phyloP scores from a whole-genome alignment of 2,797 vertebrate genomes.

The Rhinoraja longicauda region DNA sequence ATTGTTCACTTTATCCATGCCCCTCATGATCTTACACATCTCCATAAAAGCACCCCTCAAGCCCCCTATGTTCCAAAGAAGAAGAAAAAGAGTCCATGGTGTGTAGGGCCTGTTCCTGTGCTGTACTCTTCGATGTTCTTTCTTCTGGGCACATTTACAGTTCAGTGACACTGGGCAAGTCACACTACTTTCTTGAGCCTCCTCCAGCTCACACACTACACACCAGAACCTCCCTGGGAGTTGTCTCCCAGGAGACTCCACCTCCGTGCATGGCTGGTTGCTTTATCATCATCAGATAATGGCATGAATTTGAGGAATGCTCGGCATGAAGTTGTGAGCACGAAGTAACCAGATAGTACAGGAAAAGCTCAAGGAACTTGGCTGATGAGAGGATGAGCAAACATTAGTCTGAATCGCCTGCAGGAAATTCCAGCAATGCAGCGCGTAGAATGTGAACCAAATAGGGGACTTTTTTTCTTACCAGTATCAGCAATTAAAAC shows the following conservation, averaged over 20 bases:
- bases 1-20: no score
- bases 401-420: not conserved
- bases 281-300: constrained; percentile 28
- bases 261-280: constrained; percentile 6
- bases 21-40: not conserved
- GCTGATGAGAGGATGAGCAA: not conserved
- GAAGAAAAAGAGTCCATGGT: not conserved
- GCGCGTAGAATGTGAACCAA: no score
- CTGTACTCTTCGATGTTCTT: no score
- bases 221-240: constrained; percentile 40
- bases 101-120: no score
- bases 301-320: constrained; percentile 36
- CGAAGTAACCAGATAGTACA: not conserved
- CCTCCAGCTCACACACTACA: not conserved
- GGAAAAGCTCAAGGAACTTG: not conserved
- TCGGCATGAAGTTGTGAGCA: constrained; percentile 19
- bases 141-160: not conserved
- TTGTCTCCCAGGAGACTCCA: constrained; percentile 44
- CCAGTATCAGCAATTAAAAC: not conserved
- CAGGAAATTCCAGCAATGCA: not conserved
- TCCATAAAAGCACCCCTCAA: not conserved
- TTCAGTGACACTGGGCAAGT: constrained; percentile 24
- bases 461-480: not conserved
- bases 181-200: constrained; percentile 31
- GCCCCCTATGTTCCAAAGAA: not conserved